Evolutionary conservation across 1,140 invertebrate species (phyloP).

Genomic region (Zaprionus davidi): DNA sequence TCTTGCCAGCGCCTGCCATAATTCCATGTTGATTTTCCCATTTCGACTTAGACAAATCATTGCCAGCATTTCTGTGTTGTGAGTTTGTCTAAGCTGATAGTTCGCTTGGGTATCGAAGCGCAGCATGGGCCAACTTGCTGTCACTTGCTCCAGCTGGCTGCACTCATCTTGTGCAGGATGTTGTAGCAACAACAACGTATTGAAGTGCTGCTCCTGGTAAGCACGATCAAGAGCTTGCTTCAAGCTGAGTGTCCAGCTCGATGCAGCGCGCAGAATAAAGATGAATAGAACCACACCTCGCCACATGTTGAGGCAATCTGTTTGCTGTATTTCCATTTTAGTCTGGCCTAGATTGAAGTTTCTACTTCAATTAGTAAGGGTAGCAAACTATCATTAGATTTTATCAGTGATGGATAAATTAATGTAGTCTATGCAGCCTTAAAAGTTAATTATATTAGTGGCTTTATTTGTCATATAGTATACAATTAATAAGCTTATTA

Average conservation of each 20-base stretch:
- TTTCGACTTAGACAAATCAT: constrained; percentile 39
- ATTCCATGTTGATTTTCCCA: constrained; percentile 19
- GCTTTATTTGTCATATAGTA: neutral
- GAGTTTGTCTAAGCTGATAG: constrained; percentile 19
- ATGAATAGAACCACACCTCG: constrained; percentile 16
- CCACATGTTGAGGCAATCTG: constrained; percentile 45
- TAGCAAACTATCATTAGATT: neutral
- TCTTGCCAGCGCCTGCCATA: constrained; percentile 55
- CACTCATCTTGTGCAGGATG: constrained; percentile 24
- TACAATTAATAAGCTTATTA: neutral
- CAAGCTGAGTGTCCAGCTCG: neutral
- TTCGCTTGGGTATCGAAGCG: constrained; percentile 36
- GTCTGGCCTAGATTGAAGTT: neutral
- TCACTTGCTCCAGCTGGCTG: constrained; percentile 3
- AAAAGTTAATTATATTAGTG: neutral
- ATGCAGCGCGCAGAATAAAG: neutral
- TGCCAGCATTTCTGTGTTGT: constrained; percentile 49
- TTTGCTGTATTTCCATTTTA: neutral
- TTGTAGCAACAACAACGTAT: constrained; percentile 33
- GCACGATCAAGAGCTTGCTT: constrained; percentile 25
- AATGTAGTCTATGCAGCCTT: neutral
- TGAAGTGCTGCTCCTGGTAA: constrained; percentile 33
- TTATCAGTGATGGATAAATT: neutral
- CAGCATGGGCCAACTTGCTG: constrained; percentile 27
- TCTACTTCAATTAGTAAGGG: neutral